phyloP scores from a whole-genome alignment of 2,113 vertebrate species.

The Pelmatolapia mariae region DNA sequence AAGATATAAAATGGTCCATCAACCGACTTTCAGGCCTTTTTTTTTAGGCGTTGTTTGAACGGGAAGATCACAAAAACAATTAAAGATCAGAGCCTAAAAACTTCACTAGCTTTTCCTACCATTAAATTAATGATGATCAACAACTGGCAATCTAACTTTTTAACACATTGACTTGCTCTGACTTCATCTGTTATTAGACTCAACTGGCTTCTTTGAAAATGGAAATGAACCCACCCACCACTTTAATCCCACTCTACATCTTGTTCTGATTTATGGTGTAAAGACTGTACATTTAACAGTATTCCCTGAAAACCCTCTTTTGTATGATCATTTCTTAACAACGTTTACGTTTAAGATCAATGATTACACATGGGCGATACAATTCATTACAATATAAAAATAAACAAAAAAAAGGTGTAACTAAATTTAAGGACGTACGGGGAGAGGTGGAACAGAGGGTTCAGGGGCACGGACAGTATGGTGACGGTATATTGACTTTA shows the following conservation, averaged over 20 bases:
- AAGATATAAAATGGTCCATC: neutral
- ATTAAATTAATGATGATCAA: neutral
- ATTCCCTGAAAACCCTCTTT: neutral
- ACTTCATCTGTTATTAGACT: neutral
- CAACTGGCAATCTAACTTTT: neutral
- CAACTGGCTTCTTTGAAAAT: neutral
- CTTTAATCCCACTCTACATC: neutral
- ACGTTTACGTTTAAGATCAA: neutral
- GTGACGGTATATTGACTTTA: neutral
- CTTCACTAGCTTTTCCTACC: neutral
- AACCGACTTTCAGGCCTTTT: neutral
- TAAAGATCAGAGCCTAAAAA: neutral
- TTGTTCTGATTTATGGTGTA: neutral
- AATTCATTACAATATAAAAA: neutral
- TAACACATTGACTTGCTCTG: neutral
- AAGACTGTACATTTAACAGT: neutral
- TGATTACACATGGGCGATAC: neutral
- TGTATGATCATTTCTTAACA: neutral
- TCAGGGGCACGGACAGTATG: neutral
- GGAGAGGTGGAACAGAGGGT: neutral
- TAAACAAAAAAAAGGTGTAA: neutral
- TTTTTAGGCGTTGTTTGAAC: neutral
- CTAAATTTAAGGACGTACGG: neutral
- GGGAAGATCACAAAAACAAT: neutral
- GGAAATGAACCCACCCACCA: neutral